Conservation (phyloP, 2,113 vertebrate species). For the Chaetura pelagica region DNA sequence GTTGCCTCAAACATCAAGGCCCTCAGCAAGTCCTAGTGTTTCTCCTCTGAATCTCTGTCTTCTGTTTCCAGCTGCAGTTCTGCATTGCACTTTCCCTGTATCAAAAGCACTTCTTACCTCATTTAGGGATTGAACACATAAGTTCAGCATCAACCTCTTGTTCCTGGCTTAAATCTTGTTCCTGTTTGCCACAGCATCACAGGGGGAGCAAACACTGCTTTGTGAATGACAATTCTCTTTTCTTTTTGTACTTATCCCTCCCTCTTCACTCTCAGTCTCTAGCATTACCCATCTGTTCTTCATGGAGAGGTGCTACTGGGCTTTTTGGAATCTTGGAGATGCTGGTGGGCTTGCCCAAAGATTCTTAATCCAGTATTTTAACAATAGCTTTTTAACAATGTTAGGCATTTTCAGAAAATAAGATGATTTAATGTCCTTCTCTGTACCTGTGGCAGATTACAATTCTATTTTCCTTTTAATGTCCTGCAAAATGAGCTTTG, state of each 20-base stretch:
- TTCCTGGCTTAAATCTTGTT: not conserved
- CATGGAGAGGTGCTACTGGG: not conserved
- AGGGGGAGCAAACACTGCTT: not conserved
- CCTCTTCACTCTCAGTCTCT: not conserved
- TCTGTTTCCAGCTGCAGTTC: not conserved
- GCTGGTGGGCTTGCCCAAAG: not conserved
- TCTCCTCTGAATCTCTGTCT: not conserved
- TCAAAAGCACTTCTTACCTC: not conserved
- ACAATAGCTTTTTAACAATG: not conserved
- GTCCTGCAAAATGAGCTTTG: not conserved
- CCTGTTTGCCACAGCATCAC: not conserved
- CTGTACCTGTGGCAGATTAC: not conserved
- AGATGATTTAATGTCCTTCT: not conserved
- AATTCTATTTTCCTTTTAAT: not conserved
- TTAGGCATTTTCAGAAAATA: not conserved
- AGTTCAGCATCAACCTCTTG: not conserved
- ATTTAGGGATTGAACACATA: not conserved
- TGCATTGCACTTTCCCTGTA: not conserved
- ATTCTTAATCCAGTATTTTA: not conserved
- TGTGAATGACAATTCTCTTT: not conserved
- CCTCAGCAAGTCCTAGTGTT: not conserved
- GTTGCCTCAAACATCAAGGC: not conserved
- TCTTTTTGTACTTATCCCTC: not conserved
- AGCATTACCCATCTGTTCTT: not conserved
- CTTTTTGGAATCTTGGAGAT: not conserved